Conservation (phyloP, 2,888 invertebrate genomes). For the Plagiodera versicolora region DNA sequence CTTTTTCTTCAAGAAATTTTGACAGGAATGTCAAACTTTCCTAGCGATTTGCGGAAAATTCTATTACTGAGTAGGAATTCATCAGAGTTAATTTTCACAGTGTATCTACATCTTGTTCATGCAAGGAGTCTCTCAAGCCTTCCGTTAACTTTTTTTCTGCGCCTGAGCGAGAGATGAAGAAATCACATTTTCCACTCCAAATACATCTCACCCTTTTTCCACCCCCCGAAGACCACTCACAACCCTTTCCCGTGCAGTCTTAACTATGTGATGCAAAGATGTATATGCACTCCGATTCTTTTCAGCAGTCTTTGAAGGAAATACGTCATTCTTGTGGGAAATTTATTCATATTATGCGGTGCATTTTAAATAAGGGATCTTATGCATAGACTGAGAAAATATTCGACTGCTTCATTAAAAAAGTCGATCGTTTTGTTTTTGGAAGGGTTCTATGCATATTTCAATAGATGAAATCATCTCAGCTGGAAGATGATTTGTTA, state of each 20-base stretch:
- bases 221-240: conserved; percentile 53
- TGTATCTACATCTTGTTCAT: background rate
- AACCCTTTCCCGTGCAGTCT: conserved; percentile 51
- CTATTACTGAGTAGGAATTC: background rate
- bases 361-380: conserved; percentile 34
- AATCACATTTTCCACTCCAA: conserved; percentile 57
- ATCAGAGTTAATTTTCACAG: background rate
- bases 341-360: conserved; percentile 38
- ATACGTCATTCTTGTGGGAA: conserved; percentile 34
- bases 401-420: conserved; percentile 20
- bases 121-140: background rate
- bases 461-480: background rate
- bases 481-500: background rate
- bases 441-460: background rate
- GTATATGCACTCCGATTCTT: conserved; percentile 40
- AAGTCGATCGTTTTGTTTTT: background rate
- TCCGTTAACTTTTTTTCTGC: conserved; percentile 38
- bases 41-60: no score
- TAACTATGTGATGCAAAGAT: conserved; percentile 51
- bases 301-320: conserved; percentile 29
- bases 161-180: conserved; percentile 52
- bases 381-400: conserved; percentile 24
- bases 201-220: conserved; percentile 39
- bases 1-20: no score
- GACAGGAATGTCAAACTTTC: no score